A percentile compares a stretch with the other conserved stretches of the same genome.
phyloP scores from a whole-genome alignment of 2,888 invertebrate species.

The Rhyacophila evoluta region DNA sequence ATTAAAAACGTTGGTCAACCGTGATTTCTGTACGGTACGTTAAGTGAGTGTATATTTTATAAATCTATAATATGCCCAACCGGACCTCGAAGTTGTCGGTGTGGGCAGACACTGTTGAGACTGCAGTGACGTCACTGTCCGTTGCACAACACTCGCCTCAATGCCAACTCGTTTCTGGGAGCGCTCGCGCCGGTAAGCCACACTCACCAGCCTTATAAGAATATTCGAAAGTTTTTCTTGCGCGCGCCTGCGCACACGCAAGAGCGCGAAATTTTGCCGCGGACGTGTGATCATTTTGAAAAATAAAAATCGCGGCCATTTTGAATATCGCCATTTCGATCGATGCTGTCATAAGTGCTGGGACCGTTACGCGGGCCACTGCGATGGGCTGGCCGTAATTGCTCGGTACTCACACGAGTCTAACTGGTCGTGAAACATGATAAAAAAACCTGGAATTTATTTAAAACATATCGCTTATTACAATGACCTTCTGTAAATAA shows the following conservation, averaged over 20 bases:
- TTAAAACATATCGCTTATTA: too few relatives aligned
- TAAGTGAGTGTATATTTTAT: not conserved
- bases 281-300: not conserved
- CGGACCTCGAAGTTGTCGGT: slow-evolving; percentile 25
- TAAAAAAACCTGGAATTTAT: too few relatives aligned
- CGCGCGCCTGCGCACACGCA: slow-evolving; percentile 35
- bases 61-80: slow-evolving; percentile 1
- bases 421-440: too few relatives aligned
- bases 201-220: slow-evolving; percentile 52
- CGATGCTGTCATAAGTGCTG: not conserved
- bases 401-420: too few relatives aligned
- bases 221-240: slow-evolving; percentile 50
- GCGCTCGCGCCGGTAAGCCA: slow-evolving; percentile 46
- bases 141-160: slow-evolving; percentile 38
- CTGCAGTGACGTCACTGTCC: slow-evolving; percentile 48
- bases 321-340: not conserved
- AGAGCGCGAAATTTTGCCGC: not conserved
- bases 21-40: not conserved
- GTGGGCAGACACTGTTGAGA: slow-evolving; percentile 49
- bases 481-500: too few relatives aligned
- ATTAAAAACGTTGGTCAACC: not conserved
- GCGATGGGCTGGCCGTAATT: not conserved
- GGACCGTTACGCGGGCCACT: not conserved
- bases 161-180: slow-evolving; percentile 50
- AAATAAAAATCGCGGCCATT: slow-evolving; percentile 13